A percentile compares a stretch with the other conserved stretches of the same genome.
These are phyloP conservation scores for Arrhamphus sclerolepis DNA, from an alignment of 2,797 vertebrate genomes.

Conservation along the genomic window DNA sequence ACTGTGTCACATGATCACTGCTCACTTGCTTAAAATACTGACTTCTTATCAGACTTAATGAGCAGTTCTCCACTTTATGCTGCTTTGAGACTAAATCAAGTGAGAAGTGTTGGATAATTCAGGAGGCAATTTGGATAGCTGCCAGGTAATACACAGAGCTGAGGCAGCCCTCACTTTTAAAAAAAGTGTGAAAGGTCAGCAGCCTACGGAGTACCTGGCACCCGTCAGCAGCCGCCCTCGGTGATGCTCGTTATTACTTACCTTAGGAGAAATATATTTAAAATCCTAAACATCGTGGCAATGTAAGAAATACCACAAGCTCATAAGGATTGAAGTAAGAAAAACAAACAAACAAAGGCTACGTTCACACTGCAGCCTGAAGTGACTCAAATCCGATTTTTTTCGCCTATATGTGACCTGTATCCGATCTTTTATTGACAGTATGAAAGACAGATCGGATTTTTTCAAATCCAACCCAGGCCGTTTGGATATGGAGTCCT, in stretches of 20 bases:
- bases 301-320: not conserved
- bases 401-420: too few relatives aligned
- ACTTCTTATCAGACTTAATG: not conserved
- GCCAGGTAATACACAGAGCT: not conserved
- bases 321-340: not conserved
- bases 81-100: slow-evolving; percentile 3
- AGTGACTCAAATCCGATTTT: too few relatives aligned
- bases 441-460: too few relatives aligned
- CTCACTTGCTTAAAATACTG: not conserved
- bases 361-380: too few relatives aligned
- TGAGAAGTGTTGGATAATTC: not conserved
- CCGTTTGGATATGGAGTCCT: too few relatives aligned
- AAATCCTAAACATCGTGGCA: too few relatives aligned
- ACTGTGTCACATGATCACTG: not conserved
- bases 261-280: not conserved
- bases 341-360: not conserved
- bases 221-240: not conserved
- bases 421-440: too few relatives aligned
- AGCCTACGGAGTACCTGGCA: not conserved
- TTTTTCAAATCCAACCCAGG: too few relatives aligned
- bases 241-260: not conserved
- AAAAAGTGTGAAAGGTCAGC: slow-evolving; percentile 8
- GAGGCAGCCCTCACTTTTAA: not conserved
- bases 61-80: not conserved
- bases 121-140: not conserved